phyloP scores from a whole-genome alignment of 2,888 invertebrate genomes.

The Glyphotaelius pellucidus region DNA sequence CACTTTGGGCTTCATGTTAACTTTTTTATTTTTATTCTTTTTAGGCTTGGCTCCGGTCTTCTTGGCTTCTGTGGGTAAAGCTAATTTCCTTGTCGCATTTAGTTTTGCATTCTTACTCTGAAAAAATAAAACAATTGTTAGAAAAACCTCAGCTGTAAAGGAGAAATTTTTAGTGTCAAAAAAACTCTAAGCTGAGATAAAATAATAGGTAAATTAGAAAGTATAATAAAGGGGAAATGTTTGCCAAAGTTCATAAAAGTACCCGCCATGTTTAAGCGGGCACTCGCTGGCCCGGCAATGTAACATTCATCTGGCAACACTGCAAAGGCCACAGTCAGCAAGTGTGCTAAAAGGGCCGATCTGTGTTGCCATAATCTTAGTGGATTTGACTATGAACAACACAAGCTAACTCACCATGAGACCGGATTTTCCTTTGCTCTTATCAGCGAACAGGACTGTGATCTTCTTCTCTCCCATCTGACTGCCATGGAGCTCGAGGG shows the following conservation, averaged over 20 bases:
- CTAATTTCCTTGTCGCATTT: slow-evolving; percentile 48
- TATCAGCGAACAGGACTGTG: slow-evolving; percentile 59
- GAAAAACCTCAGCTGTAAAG: background rate
- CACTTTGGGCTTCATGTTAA: slow-evolving; percentile 43
- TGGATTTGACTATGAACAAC: no score
- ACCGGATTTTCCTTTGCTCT: slow-evolving; percentile 53
- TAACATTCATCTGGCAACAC: background rate
- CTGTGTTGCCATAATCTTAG: background rate
- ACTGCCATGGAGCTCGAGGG: slow-evolving; percentile 58
- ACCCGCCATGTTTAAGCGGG: slow-evolving; percentile 2
- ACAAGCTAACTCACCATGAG: slow-evolving; percentile 47
- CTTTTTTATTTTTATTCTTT: slow-evolving; percentile 55
- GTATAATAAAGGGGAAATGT: background rate
- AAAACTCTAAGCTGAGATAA: background rate
- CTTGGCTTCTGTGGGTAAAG: slow-evolving; percentile 12
- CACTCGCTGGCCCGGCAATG: background rate
- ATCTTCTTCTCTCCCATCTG: slow-evolving; percentile 58
- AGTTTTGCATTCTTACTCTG: slow-evolving; percentile 61
- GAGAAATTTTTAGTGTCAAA: background rate
- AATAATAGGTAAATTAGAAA: no score
- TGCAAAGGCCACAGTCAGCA: background rate
- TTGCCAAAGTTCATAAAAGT: background rate
- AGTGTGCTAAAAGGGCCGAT: background rate
- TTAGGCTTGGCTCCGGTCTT: slow-evolving; percentile 36
- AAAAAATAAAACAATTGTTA: slow-evolving; percentile 38